Percentiles rank a stretch among this genome's conserved stretches.
Conservation (phyloP, 1,140 invertebrate species). For the Temnothorax longispinosus region DNA sequence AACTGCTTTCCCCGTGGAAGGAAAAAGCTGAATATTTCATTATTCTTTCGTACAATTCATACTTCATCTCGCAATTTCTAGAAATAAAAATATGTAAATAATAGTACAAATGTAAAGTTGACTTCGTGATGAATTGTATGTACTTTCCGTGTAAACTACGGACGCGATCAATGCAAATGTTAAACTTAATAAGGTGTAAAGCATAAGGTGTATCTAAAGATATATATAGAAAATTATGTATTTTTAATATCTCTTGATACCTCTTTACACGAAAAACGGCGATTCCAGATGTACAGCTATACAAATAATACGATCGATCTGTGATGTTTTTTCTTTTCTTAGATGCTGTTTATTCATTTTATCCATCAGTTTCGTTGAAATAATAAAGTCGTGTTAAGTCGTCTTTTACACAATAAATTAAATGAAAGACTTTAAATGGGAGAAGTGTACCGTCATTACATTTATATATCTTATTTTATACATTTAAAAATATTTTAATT, state of each 20-base stretch:
- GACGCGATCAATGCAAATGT: constrained; percentile 50
- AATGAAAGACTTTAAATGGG: constrained; percentile 72
- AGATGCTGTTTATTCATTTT: constrained; percentile 71
- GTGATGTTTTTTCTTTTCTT: constrained; percentile 28
- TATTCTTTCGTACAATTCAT: neutral
- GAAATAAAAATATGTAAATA: neutral
- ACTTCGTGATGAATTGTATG: neutral
- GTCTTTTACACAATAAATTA: constrained; percentile 66
- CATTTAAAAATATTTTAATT: constrained; percentile 64
- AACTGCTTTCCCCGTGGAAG: neutral
- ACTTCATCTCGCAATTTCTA: neutral
- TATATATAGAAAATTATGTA: constrained; percentile 52
- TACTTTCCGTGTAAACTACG: neutral
- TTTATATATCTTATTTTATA: constrained; percentile 58
- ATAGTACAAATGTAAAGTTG: neutral
- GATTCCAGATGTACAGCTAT: constrained; percentile 65
- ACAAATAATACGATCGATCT: constrained; percentile 54
- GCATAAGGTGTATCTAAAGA: constrained; percentile 37
- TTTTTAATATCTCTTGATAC: constrained; percentile 53
- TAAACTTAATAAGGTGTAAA: constrained; percentile 32
- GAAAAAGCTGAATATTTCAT: neutral
- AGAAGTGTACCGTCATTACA: constrained; percentile 57
- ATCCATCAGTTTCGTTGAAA: constrained; percentile 70
- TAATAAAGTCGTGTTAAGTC: constrained; percentile 69
- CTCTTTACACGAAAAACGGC: neutral